Base-by-base conservation (phyloP, 2,797 vertebrate species). In the Sebastes hopkinsi region DNA sequence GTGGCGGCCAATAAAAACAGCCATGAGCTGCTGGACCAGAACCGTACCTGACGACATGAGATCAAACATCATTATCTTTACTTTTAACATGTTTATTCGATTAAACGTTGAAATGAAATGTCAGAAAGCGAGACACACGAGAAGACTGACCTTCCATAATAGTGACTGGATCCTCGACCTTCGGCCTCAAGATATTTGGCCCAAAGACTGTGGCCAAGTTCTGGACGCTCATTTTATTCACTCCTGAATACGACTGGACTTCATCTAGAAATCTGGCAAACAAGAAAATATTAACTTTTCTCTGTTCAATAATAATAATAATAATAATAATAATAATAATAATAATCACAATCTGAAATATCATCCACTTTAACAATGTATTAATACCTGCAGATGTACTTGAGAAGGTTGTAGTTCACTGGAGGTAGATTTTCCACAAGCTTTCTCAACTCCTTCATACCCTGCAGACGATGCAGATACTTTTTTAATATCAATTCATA, bases 201-300 rank as follows among this genome's bases (percentile, higher is more conserved):
- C 98, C 98, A 85, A 99, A 99, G 32, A 99, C 98, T 0, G 98
- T 99, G n/a, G 98, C 98, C 89, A 99, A 92, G 88, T 99, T 99
- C 92, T 99, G 99, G 27, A 97, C 97, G 1, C 98, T 99, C 98
- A 99, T 99, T 95, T 99, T 99, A 92, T 99, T 99, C 77, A 99
- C 90, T 18, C 97, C 97, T 11, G 98, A 97, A 86, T 98, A 97
- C 0, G 98, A 99, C 88, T 99, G 98, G 62, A 99, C 99, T 95
- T 99, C 99, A 95, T 99, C 98, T 64, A 99, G 94, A 94, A 99
- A 99, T 82, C 99, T 99, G 88, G n/a, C 16, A 42, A 38, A 73
- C 18, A 73, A 69, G 68, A 67, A 5, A 27, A 30, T 3, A 34
- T 58, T 1, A 14, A 34, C 11, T 36, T 64, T 29, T 54, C 8